Conservation (phyloP, 2,797 vertebrate species). For the Pogonophryne albipinna region DNA sequence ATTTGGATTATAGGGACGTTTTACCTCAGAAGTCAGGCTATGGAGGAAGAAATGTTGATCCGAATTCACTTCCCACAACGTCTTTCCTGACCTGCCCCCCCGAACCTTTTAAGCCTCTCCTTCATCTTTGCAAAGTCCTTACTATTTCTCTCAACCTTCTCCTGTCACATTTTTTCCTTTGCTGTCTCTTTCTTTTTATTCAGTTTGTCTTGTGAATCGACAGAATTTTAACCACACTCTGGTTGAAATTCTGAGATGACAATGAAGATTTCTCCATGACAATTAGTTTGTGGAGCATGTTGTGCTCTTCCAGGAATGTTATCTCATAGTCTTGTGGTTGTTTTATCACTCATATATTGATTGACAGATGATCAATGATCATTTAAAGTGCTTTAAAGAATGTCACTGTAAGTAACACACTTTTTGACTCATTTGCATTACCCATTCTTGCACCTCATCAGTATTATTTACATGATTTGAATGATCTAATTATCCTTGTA, state of each 20-base stretch:
- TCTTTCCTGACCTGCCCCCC: constrained; percentile 76
- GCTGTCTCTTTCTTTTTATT: constrained; percentile 80
- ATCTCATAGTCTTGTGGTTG: constrained; percentile 72
- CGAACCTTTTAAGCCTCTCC: constrained; percentile 78
- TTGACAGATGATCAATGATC: constrained; percentile 67
- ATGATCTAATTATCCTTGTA: constrained; percentile 42
- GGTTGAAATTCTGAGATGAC: constrained; percentile 88
- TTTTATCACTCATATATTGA: constrained; percentile 73
- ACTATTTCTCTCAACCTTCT: constrained; percentile 83
- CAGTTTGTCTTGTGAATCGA: constrained; percentile 84
- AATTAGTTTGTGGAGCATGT: constrained; percentile 73
- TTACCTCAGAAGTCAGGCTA: constrained; percentile 81
- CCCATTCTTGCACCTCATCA: constrained; percentile 77
- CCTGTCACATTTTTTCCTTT: constrained; percentile 85
- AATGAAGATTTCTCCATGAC: constrained; percentile 77
- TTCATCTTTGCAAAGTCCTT: constrained; percentile 84
- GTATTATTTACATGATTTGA: constrained; percentile 56
- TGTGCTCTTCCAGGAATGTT: constrained; percentile 73
- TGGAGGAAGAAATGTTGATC: constrained; percentile 84
- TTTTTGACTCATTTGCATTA: constrained; percentile 76
- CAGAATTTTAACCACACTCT: constrained; percentile 86
- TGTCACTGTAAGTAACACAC: constrained; percentile 69
- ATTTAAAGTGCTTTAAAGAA: constrained; percentile 44
- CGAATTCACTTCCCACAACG: constrained; percentile 78
- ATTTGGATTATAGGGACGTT: constrained; percentile 68